Percentiles rank a stretch among this genome's conserved stretches.
phyloP scores from a whole-genome alignment of 2,113 vertebrate genomes.

The Hymenochirus boettgeri region DNA sequence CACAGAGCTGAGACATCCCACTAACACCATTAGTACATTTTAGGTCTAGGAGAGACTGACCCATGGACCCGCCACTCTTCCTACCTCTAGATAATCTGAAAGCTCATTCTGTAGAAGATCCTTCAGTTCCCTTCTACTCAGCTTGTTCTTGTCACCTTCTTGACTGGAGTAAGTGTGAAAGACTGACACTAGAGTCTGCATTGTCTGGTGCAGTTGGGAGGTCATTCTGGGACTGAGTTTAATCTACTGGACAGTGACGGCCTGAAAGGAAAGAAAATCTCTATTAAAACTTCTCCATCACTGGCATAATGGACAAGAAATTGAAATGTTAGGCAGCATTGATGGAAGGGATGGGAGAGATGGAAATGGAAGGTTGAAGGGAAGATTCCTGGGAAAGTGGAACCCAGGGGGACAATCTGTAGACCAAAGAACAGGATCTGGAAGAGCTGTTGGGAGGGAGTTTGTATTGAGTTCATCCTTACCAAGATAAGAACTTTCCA shows the following conservation, averaged over 20 bases:
- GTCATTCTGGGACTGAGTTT: slow-evolving; percentile 53
- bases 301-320: neutral
- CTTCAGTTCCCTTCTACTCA: slow-evolving; percentile 83
- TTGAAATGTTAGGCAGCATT: neutral
- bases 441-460: neutral
- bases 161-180: slow-evolving; percentile 84
- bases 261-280: neutral
- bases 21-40: no score
- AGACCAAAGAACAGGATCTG: neutral
- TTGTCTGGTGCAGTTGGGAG: slow-evolving; percentile 68
- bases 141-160: slow-evolving; percentile 86
- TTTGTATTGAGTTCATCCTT: neutral
- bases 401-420: neutral
- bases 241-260: neutral
- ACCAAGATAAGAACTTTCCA: neutral
- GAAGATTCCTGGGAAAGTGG: neutral
- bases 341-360: neutral
- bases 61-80: slow-evolving; percentile 26
- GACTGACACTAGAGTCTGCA: slow-evolving; percentile 76
- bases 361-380: neutral
- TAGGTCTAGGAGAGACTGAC: no score
- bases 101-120: slow-evolving; percentile 75
- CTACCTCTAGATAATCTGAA: slow-evolving; percentile 70
- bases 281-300: neutral
- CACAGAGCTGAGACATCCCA: no score